phyloP scores from a whole-genome alignment of 30 jellyfish, hydroid and myxozoan genomes.

The Phacellophora camtschatica region DNA sequence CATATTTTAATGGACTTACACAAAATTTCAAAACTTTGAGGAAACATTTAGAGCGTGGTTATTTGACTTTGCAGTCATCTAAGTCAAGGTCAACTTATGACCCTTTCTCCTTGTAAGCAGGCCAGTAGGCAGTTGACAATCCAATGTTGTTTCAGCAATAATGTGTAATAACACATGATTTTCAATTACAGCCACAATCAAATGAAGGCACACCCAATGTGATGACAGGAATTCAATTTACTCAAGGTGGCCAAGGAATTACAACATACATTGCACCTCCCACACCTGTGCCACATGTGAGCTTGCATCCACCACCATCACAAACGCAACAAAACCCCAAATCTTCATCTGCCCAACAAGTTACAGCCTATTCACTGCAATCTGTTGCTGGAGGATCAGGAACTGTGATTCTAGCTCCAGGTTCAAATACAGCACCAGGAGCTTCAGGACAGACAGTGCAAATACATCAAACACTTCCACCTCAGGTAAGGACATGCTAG shows the following conservation, averaged over 20 bases:
- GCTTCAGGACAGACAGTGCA: slow-evolving; percentile 51
- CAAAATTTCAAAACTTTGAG: too few relatives aligned
- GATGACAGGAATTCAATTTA: slow-evolving; percentile 40
- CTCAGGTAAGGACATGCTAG: slow-evolving; percentile 50
- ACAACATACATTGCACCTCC: slow-evolving; percentile 83
- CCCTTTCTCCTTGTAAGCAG: too few relatives aligned
- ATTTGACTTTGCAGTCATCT: too few relatives aligned
- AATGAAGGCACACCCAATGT: slow-evolving; percentile 7
- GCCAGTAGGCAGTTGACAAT: too few relatives aligned
- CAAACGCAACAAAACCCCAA: slow-evolving; percentile 21
- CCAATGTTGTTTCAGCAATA: too few relatives aligned
- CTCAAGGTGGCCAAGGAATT: slow-evolving; percentile 62
- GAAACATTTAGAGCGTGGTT: too few relatives aligned
- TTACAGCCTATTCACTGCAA: slow-evolving; percentile 71
- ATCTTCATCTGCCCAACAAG: slow-evolving; percentile 18
- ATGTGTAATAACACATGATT: too few relatives aligned
- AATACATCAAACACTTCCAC: slow-evolving; percentile 68
- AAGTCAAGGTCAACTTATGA: too few relatives aligned
- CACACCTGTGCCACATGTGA: slow-evolving; percentile 34
- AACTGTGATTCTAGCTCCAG: slow-evolving; percentile 76
- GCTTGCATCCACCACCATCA: slow-evolving; percentile 4
- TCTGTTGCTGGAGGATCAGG: slow-evolving; percentile 70
- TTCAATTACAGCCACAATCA: slow-evolving; percentile 19
- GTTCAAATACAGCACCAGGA: slow-evolving; percentile 12
- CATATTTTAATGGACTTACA: too few relatives aligned